These are phyloP conservation scores for Pristiophorus japonicus DNA, from an alignment of 2,113 vertebrate genomes.

Conservation along the genomic window DNA sequence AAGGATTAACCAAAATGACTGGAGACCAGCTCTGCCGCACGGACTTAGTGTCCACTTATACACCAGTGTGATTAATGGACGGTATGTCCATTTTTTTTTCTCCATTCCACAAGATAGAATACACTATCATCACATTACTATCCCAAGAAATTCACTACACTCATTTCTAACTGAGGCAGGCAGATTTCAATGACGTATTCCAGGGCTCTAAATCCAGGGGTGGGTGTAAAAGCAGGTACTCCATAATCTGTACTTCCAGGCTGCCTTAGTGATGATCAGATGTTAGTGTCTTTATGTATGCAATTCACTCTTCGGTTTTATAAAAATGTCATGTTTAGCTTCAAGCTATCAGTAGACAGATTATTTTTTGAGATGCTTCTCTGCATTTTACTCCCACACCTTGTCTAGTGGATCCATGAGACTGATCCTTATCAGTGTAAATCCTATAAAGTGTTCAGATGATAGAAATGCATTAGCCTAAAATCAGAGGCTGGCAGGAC, in stretches of 20 bases:
- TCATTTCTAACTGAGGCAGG: neutral
- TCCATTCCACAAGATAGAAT: neutral
- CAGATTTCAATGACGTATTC: no score
- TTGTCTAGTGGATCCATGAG: slow-evolving; percentile 42
- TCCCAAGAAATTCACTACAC: neutral
- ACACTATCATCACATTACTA: neutral
- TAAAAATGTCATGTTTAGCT: slow-evolving; percentile 27
- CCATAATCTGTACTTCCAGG: neutral
- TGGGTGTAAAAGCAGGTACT: neutral
- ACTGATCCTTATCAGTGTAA: slow-evolving; percentile 42
- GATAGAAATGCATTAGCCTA: slow-evolving; percentile 39
- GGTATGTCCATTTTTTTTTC: neutral
- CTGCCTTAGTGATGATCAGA: neutral
- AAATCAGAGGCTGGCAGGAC: slow-evolving; percentile 42
- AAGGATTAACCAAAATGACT: no score
- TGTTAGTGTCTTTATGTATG: neutral
- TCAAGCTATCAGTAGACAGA: neutral
- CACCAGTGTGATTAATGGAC: neutral
- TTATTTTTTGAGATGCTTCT: neutral
- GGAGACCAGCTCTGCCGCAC: no score
- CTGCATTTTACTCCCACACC: slow-evolving; percentile 24
- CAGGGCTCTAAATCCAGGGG: neutral
- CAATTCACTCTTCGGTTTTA: slow-evolving; percentile 14
- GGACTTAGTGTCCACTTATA: no score
- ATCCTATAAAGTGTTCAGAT: slow-evolving; percentile 44